Conservation (phyloP, 2,888 invertebrate species). For the Drosophila macrospina region DNA sequence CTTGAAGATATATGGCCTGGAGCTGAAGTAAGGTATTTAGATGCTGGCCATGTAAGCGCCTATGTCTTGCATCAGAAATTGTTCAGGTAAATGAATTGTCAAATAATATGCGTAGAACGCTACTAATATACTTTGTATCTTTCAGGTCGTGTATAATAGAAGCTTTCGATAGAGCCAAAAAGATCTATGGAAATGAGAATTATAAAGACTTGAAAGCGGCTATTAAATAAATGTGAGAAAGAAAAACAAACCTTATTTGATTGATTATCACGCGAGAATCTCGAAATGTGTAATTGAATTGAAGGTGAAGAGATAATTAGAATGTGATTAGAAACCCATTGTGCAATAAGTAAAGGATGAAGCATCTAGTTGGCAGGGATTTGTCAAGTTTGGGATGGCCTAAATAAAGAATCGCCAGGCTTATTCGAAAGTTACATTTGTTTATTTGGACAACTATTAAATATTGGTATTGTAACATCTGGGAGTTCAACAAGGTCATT, state of each 20-base stretch:
- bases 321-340: not conserved
- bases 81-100: slow-evolving; percentile 89
- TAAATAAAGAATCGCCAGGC: not conserved
- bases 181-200: slow-evolving; percentile 81
- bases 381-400: slow-evolving; percentile 8
- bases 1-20: slow-evolving; percentile 97
- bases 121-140: slow-evolving; percentile 7
- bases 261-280: slow-evolving; percentile 5
- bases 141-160: slow-evolving; percentile 91
- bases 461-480: slow-evolving; percentile 17
- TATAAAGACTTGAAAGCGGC: slow-evolving; percentile 73
- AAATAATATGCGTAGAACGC: not conserved
- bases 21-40: slow-evolving; percentile 93
- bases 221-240: slow-evolving; percentile 67
- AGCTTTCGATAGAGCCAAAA: slow-evolving; percentile 90
- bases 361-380: slow-evolving; percentile 3
- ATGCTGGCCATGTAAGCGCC: slow-evolving; percentile 95
- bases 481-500: slow-evolving; percentile 20
- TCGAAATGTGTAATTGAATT: not conserved
- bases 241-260: slow-evolving; percentile 2
- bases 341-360: not conserved
- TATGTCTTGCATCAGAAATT: slow-evolving; percentile 94
- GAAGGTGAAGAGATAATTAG: slow-evolving; percentile 3
- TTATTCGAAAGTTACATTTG: slow-evolving; percentile 3
- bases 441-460: slow-evolving; percentile 20